Evolutionary conservation across 2,113 vertebrate genomes (phyloP).

Genomic region (Sardina pilchardus): DNA sequence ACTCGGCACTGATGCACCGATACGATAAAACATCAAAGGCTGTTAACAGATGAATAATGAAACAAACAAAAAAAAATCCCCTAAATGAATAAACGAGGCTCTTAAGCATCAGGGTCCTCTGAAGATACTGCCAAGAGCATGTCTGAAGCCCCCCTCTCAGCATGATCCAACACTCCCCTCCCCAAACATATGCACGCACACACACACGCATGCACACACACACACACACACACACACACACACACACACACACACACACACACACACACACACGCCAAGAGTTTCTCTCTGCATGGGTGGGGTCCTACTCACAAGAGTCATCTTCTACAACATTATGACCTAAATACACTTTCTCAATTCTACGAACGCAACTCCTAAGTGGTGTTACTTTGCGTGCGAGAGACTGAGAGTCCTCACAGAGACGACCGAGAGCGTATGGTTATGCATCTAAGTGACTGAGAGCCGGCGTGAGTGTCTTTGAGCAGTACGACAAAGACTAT

Average conservation of each 20-base stretch:
- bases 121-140: neutral
- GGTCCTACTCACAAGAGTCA: neutral
- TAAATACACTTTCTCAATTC: neutral
- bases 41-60: slow-evolving; percentile 2
- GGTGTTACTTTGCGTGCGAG: neutral
- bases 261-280: neutral
- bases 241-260: neutral
- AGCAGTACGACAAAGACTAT: neutral
- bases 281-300: neutral
- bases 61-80: neutral
- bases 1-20: neutral
- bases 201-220: neutral
- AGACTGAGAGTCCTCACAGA: neutral
- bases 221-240: neutral
- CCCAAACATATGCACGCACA: no score
- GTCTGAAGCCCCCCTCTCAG: neutral
- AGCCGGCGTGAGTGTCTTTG: neutral
- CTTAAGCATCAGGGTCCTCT: neutral
- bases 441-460: neutral
- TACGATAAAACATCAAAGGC: slow-evolving; percentile 12
- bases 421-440: neutral
- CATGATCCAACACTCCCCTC: neutral
- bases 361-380: neutral
- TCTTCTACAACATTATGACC: neutral
- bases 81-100: slow-evolving; percentile 1